A percentile compares a stretch with the other conserved stretches of the same genome.
Evolutionary conservation across 2,888 invertebrate genomes (phyloP).

Genomic region (Sinhomidia bicolor): DNA sequence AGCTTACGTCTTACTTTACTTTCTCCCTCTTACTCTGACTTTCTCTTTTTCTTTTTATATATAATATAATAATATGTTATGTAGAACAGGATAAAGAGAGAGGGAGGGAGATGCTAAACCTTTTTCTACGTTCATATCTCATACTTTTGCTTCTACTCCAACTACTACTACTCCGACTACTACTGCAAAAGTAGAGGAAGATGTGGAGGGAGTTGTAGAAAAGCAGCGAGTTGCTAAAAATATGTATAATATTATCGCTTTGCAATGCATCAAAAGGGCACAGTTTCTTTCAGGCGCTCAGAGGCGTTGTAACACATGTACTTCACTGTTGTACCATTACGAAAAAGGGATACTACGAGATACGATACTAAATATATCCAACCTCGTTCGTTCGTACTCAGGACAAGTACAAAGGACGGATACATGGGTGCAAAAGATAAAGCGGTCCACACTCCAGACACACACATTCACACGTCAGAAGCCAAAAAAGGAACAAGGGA

Average conservation of each 20-base stretch:
- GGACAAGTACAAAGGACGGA: constrained; percentile 21
- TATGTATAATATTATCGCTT: constrained; percentile 71
- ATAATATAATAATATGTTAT: constrained; percentile 26
- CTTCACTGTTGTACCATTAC: constrained; percentile 9
- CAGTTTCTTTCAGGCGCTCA: constrained; percentile 68
- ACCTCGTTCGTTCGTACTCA: too few species aligned
- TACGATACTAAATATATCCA: background rate
- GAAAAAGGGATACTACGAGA: constrained; percentile 2
- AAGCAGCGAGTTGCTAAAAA: constrained; percentile 45
- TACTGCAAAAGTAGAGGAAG: constrained; percentile 43
- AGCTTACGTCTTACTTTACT: constrained; percentile 47
- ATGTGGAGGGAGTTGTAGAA: constrained; percentile 25
- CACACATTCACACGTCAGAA: constrained; percentile 53
- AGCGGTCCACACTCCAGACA: constrained; percentile 27
- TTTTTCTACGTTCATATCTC: constrained; percentile 59
- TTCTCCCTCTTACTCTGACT: constrained; percentile 9
- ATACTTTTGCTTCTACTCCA: constrained; percentile 64
- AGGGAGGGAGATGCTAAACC: constrained; percentile 36
- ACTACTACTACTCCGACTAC: too few species aligned
- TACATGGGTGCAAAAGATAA: constrained; percentile 55
- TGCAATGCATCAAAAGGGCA: constrained; percentile 70
- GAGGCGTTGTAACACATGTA: constrained; percentile 70
- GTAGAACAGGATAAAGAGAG: constrained; percentile 47
- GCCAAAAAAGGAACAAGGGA: constrained; percentile 54
- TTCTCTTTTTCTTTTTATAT: constrained; percentile 27